Base-by-base conservation (phyloP, 2,888 invertebrate genomes). In the Ischnus inquisitorius region DNA sequence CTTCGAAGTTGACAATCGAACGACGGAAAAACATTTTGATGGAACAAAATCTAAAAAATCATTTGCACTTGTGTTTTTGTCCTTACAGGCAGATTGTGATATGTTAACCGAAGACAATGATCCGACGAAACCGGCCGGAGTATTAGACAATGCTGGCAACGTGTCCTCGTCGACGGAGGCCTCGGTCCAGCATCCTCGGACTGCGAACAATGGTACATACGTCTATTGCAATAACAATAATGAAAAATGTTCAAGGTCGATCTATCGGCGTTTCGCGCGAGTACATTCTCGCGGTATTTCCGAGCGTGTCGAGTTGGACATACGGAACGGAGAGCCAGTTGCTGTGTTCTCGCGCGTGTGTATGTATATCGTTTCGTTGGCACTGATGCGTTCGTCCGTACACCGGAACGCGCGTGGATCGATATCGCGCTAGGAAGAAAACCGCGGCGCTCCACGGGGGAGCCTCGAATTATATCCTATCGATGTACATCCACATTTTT, bases 51-150 rank as follows among this genome's bases (percentile, higher is more conserved):
- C 8, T 6, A 34, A 34, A 34, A 34, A 34, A 34, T 34, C 5
- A n/a, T 48, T 34, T 65, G 34, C 43, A 16, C 65, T 10, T 34
- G 41, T 48, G 39, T 25, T 28, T 14, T 76, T 51, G 76, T 77
- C 84, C 64, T 88, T 92, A 65, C 88, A 93, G 92, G 86, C 87
- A 87, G 89, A 89, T 91, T 92, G 93, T 92, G 93, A 93, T 93
- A 93, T 93, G 93, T 93, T 93, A 92, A 93, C 93, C 92, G 93
- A 93, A 91, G 93, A 93, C 90, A 93, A 93, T 92, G 93, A 92
- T 88, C 93, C 92, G 89, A 93, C 93, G 67, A 93, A 93, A 91
- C 92, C 92, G 88, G 92, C 92, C 87, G 93, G 93, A 91, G 93
- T 93, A 91, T 91, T 93, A 92, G 93, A 93, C 88, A 93, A 92